Evolutionary conservation across 1,140 invertebrate species (phyloP), one percentile per base, ranked within the genome.

Genomic region (Euglossa dilemma): DNA sequence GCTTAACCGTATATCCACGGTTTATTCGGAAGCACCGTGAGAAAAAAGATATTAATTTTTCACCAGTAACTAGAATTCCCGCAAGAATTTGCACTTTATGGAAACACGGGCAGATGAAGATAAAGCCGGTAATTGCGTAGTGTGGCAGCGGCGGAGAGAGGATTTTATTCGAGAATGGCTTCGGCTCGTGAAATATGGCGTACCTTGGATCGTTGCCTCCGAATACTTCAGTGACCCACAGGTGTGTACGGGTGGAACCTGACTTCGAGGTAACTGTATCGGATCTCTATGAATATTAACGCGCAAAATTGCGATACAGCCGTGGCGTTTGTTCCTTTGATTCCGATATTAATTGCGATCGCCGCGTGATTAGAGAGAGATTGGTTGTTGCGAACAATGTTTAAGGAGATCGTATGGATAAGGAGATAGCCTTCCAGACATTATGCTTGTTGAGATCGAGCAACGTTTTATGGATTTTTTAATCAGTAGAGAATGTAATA

Each of bases 1-100:
- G 80, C 77, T 87, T 87, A 87, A 84, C 85, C 73, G 86, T 84
- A 87, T 80, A 70, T 83, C 74, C 73, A 78, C 56, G 71, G 59
- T 52, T 77, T 78, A 61, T 70, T 70, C 74, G 64, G 73, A 18
- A 36, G n/a, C 66, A 36, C 66, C 80, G 80, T 78, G 73, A 70
- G 80, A 83, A 78, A 77, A 77, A 70, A 70, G 64, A 78, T 69
- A 78, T 77, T 77, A 83, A 77, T 78, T 77, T 77, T 83, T 77
- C 80, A 63, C 73, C 47, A 70, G 80, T 63, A 78, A 78, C 74
- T 54, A 83, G 80, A 47, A 83, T 78, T 83, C 80, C 64, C 80
- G 80, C 80, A 69, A 83, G 74, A 83, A 70, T 83, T 83, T 83
- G 74, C 80, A 70, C 74, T 78, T 77, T 78, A 78, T 69, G 74